Evolutionary conservation across 2,888 invertebrate species (phyloP).

Genomic region (Drosophila formosana): DNA sequence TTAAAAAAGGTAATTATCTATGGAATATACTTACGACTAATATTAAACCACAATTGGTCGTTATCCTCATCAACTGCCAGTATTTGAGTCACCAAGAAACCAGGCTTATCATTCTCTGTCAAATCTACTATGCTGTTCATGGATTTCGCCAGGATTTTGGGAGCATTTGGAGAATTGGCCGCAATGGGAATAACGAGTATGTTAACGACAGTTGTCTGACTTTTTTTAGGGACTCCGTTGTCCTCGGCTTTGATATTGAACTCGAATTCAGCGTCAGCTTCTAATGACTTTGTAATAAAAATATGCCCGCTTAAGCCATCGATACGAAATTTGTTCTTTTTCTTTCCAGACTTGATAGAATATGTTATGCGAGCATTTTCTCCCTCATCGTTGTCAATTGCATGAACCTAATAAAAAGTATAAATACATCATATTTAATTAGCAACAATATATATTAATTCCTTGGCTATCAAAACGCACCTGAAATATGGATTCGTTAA

Average conservation of each 20-base stretch:
- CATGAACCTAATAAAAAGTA: conserved; percentile 85
- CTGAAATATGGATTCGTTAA: conserved; percentile 88
- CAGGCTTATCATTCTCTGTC: conserved; percentile 94
- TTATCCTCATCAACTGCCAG: conserved; percentile 94
- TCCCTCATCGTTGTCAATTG: conserved; percentile 93
- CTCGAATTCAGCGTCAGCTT: conserved; percentile 86
- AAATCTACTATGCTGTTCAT: conserved; percentile 89
- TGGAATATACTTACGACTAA: conserved; percentile 89
- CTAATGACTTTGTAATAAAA: conserved; percentile 90
- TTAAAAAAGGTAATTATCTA: background rate
- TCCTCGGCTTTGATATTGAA: conserved; percentile 89
- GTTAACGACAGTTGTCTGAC: conserved; percentile 91
- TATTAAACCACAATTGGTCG: conserved; percentile 96
- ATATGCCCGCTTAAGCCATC: conserved; percentile 93
- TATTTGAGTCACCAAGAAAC: conserved; percentile 93
- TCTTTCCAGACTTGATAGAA: conserved; percentile 91
- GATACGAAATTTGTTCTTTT: conserved; percentile 92
- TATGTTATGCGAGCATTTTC: conserved; percentile 94
- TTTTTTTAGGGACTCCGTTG: conserved; percentile 90
- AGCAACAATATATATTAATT: background rate
- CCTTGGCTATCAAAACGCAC: conserved; percentile 78
- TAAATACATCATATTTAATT: background rate
- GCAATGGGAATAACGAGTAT: conserved; percentile 89
- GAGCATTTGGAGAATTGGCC: conserved; percentile 87
- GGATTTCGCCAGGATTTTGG: conserved; percentile 87